Evolutionary conservation across 1,140 invertebrate genomes (phyloP).

Genomic region (Trachelipus rathkii): DNA sequence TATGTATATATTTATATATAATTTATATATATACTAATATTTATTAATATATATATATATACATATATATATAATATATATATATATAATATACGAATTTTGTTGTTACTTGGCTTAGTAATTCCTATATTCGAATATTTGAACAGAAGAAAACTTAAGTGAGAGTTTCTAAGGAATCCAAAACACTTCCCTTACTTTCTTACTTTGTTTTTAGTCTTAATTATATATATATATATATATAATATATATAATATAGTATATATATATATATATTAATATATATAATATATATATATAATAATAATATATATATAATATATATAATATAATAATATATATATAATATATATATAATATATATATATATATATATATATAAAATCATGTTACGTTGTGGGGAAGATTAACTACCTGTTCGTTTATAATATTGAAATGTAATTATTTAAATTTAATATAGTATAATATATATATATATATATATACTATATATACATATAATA

Average conservation of each 20-base stretch:
- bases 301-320: background rate
- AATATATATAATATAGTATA: conserved; percentile 15
- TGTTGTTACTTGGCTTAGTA: background rate
- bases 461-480: conserved; percentile 15
- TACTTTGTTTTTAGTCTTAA: too few species aligned
- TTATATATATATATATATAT: background rate
- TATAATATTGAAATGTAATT: too few species aligned
- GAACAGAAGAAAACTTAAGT: too few species aligned
- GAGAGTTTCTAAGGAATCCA: too few species aligned
- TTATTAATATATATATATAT: too few species aligned
- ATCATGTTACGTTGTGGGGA: too few species aligned
- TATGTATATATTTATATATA: too few species aligned
- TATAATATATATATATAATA: background rate
- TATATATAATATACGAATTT: background rate
- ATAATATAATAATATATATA: background rate
- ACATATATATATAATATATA: background rate
- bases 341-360: background rate
- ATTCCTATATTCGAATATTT: too few species aligned
- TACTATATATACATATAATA: background rate
- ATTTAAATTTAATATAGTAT: too few species aligned
- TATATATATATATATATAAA: background rate
- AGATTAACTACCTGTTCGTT: too few species aligned
- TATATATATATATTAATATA: conserved; percentile 15
- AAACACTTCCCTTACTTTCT: too few species aligned
- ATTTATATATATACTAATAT: too few species aligned